A percentile compares a stretch with the other conserved stretches of the same genome.
Conservation (phyloP, 1,140 invertebrate genomes). For the Stenopsyche tienmushanensis region DNA sequence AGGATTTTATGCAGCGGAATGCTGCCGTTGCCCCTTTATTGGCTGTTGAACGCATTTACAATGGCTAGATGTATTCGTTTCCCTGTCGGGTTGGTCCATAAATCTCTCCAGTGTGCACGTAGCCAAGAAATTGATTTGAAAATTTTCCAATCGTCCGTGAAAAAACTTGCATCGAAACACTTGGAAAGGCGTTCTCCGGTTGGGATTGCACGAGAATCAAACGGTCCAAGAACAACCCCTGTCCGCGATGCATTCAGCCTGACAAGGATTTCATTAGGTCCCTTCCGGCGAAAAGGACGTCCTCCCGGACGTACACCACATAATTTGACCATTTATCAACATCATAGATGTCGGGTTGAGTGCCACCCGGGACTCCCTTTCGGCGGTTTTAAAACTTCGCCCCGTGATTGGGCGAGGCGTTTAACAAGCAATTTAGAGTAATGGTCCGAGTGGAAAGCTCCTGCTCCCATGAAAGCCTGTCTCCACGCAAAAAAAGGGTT, state of each 20-base stretch:
- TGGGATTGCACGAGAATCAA: neutral
- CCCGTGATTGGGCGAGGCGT: slow-evolving; percentile 20
- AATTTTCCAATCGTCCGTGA: slow-evolving; percentile 15
- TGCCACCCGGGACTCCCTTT: neutral
- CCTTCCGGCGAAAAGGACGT: neutral
- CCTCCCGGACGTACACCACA: slow-evolving; percentile 21
- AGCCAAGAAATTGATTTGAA: slow-evolving; percentile 1
- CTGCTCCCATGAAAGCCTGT: slow-evolving; percentile 8
- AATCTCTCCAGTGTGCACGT: neutral
- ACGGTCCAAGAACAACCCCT: neutral
- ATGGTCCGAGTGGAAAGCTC: neutral
- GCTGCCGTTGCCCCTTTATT: no score
- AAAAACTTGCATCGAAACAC: neutral
- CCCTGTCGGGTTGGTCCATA: no score
- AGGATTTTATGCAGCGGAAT: no score
- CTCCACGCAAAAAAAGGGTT: slow-evolving; percentile 23
- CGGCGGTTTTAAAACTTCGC: slow-evolving; percentile 20
- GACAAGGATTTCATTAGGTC: slow-evolving; percentile 39
- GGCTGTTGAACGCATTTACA: no score
- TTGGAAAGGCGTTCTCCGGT: neutral
- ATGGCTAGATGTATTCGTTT: no score
- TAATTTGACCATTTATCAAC: slow-evolving; percentile 36
- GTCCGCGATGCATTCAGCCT: slow-evolving; percentile 26
- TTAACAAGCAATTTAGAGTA: slow-evolving; percentile 29
- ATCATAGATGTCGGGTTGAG: slow-evolving; percentile 27